Conservation (phyloP, 2,797 vertebrate species). For the Acomys russatus region DNA sequence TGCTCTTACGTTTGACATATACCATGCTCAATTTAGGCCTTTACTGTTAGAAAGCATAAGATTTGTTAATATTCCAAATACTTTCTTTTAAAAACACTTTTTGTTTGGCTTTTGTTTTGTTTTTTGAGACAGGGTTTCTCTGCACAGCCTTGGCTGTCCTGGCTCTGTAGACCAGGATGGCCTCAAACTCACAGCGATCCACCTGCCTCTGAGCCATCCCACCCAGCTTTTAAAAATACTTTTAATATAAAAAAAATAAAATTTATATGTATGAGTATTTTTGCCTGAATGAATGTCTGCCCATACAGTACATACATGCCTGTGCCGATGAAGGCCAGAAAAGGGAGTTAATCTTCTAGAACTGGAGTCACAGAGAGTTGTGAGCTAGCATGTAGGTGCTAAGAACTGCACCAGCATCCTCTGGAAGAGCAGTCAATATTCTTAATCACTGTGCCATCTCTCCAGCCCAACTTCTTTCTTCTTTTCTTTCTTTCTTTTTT, state of each 20-base stretch:
- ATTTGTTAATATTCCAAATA: constrained; percentile 62
- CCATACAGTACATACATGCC: not conserved
- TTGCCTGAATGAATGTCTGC: not conserved
- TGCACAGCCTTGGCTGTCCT: too few species aligned
- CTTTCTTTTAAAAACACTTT: not conserved
- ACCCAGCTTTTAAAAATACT: not conserved
- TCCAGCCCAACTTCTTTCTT: too few species aligned
- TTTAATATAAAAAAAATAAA: not conserved
- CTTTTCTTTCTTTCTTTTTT: too few species aligned
- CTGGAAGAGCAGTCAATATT: not conserved
- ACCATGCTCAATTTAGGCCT: not conserved
- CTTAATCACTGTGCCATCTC: not conserved
- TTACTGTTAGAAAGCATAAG: constrained; percentile 45
- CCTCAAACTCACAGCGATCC: too few species aligned
- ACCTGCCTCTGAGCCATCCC: too few species aligned
- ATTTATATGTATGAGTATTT: not conserved
- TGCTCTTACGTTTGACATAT: not conserved
- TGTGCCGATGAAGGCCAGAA: not conserved
- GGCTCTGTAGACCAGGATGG: too few species aligned
- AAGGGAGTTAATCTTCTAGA: not conserved
- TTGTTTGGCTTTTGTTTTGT: too few species aligned
- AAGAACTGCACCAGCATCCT: not conserved
- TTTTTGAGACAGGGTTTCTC: too few species aligned
- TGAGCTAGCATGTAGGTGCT: not conserved
- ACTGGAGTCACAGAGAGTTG: not conserved